Percentiles rank a stretch among this genome's conserved stretches.
Evolutionary conservation across 2,888 invertebrate genomes (phyloP).

Genomic region (Aspidapion aeneum): DNA sequence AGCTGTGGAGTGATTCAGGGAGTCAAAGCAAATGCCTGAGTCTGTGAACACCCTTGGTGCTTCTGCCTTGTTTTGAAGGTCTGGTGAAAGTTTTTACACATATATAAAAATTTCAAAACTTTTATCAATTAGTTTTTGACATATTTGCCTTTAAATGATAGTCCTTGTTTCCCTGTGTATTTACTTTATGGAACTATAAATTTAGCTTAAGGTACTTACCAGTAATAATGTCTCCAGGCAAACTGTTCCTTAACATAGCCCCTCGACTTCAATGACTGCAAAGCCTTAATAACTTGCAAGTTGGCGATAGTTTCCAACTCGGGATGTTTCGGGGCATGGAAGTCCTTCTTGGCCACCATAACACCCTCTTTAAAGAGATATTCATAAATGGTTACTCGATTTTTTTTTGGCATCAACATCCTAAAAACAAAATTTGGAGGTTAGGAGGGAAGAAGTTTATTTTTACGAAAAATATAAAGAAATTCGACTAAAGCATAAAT

Average conservation of each 20-base stretch:
- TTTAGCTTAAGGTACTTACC: too few species aligned
- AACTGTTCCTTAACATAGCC: slow-evolving; percentile 99
- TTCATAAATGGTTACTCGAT: slow-evolving; percentile 94
- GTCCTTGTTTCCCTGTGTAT: too few species aligned
- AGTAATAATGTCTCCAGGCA: slow-evolving; percentile 99
- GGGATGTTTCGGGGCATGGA: slow-evolving; percentile 96
- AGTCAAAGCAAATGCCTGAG: too few species aligned
- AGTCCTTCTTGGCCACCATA: slow-evolving; percentile 98
- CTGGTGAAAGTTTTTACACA: too few species aligned
- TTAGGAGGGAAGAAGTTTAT: neutral
- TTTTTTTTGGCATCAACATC: slow-evolving; percentile 99
- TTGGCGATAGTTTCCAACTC: slow-evolving; percentile 94
- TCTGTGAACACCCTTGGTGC: too few species aligned
- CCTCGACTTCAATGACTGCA: slow-evolving; percentile 94
- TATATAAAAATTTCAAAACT: too few species aligned
- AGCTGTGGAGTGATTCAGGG: too few species aligned
- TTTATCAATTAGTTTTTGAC: too few species aligned
- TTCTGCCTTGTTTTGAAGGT: too few species aligned
- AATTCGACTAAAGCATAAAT: neutral
- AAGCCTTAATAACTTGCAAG: slow-evolving; percentile 96
- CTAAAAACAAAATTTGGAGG: slow-evolving; percentile 50
- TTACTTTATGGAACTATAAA: too few species aligned
- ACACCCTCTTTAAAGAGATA: slow-evolving; percentile 99
- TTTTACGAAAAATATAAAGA: neutral
- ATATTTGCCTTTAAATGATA: too few species aligned